Conservation (phyloP, 2,797 vertebrate genomes). For the Muscicapa comitata region DNA sequence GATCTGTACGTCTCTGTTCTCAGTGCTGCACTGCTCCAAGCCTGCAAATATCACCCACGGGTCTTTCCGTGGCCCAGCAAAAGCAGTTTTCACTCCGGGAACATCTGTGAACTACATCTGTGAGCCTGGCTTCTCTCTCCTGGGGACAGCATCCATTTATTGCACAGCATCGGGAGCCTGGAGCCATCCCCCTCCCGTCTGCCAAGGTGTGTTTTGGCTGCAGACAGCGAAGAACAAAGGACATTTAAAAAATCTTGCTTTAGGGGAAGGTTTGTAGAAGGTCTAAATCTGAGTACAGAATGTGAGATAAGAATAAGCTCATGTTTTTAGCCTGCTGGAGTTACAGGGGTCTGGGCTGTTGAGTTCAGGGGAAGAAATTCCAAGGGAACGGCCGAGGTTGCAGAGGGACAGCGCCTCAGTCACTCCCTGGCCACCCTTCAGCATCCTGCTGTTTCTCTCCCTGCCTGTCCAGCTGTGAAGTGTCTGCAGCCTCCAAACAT, state of each 20-base stretch:
- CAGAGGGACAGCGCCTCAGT: neutral
- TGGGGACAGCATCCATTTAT: slow-evolving; percentile 24
- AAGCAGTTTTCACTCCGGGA: neutral
- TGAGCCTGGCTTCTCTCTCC: slow-evolving; percentile 32
- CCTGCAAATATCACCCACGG: slow-evolving; percentile 28
- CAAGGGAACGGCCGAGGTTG: neutral
- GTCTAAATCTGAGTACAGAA: neutral
- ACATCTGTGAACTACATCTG: slow-evolving; percentile 45
- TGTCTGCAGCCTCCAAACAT: slow-evolving; percentile 40
- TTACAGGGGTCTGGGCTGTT: neutral
- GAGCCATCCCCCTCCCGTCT: neutral
- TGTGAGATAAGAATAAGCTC: neutral
- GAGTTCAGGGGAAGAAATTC: neutral
- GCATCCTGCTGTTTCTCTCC: neutral
- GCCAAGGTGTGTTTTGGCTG: neutral
- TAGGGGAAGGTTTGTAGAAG: neutral
- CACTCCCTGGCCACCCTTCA: neutral
- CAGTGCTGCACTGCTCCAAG: neutral
- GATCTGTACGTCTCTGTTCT: neutral
- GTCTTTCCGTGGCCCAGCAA: neutral
- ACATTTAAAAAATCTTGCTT: neutral
- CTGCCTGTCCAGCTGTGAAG: neutral
- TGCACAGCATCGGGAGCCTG: slow-evolving; percentile 32
- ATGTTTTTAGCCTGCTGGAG: neutral
- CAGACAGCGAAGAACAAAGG: neutral